Base-by-base conservation (phyloP, 53 echinoderm and acorn worm species). In the Pentamera pediparva region DNA sequence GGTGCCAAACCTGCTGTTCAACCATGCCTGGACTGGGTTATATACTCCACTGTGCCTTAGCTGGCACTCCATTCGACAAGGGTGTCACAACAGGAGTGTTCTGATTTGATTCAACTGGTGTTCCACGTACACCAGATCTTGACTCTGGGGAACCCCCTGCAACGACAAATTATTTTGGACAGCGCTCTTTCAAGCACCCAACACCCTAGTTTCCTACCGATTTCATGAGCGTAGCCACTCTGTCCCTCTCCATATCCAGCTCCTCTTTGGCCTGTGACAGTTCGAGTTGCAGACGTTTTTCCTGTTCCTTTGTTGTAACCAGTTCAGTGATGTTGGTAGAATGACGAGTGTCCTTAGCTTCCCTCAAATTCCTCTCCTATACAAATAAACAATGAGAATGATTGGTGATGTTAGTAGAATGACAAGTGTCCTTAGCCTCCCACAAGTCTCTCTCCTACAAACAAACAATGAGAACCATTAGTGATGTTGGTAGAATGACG, bases 291-390 rank as follows among this genome's bases (percentile, higher is more conserved):
- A 91, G 77, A 39, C 88, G 96, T 45, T 88, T 90, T 59, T 91
- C 96, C 39, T 85, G 79, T 54, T 95, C 96, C 43, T 74, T 82
- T 32, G 91, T 79, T 6, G 85, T 87, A 57, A 95, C 96, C 37
- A 91, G 78, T 64, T 95, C 96, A 5, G 90, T 95, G 81, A 95
- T 95, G 71, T 85, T 87, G 19, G 81, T 71, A n/a, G 91, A 78
- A 45, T 90, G 90, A 40, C 90, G 60, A 9, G 85, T 84, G 70
- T 95, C 91, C 0, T 91, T 79, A 20, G 65, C 72, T 53, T 95
- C 96, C 38, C 96, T 58, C 39, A 95, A 40, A 40, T 61, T 57
- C 30, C 91, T 85, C 37, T 95, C 96, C 96, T 95, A 57, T 15
- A 39, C 8, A 37, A 12, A 12, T 13, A 63, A 29, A 29, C n/a